Evolutionary conservation across 2,888 invertebrate genomes (phyloP).

Genomic region (Caenorhabditis sp.): DNA sequence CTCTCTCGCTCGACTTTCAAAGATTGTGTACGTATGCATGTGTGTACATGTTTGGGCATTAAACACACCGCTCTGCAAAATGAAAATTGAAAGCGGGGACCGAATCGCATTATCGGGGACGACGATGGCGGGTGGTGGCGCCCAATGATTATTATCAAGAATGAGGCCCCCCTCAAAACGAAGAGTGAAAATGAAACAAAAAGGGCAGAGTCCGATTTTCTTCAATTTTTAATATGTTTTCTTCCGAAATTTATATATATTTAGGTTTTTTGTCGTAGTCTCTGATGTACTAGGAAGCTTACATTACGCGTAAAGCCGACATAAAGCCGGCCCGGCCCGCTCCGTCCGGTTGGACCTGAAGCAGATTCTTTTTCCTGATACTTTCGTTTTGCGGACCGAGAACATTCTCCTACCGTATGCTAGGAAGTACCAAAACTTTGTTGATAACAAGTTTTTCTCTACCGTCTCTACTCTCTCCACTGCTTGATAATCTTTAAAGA

Average conservation of each 20-base stretch:
- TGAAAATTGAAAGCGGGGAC: conserved; percentile 13
- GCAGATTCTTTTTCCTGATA: no score
- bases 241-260: background rate
- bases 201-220: background rate
- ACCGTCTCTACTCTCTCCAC: background rate
- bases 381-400: no score
- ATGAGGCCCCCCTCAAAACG: background rate
- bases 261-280: background rate
- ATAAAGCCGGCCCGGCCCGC: no score
- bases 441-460: conserved; percentile 11
- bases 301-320: no score
- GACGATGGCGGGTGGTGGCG: background rate
- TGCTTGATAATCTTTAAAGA: conserved; percentile 52
- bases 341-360: no score
- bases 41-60: conserved; percentile 2
- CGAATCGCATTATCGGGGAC: conserved; percentile 41
- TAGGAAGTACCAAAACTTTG: background rate
- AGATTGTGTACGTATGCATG: conserved; percentile 24
- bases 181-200: conserved; percentile 3
- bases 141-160: conserved; percentile 35
- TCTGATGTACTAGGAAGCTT: background rate
- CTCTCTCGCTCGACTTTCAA: conserved; percentile 38
- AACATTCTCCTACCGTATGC: no score
- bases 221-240: no score
- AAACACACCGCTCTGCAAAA: conserved; percentile 15